phyloP scores from a whole-genome alignment of 2,888 invertebrate species.

The Eupithecia exiguata region DNA sequence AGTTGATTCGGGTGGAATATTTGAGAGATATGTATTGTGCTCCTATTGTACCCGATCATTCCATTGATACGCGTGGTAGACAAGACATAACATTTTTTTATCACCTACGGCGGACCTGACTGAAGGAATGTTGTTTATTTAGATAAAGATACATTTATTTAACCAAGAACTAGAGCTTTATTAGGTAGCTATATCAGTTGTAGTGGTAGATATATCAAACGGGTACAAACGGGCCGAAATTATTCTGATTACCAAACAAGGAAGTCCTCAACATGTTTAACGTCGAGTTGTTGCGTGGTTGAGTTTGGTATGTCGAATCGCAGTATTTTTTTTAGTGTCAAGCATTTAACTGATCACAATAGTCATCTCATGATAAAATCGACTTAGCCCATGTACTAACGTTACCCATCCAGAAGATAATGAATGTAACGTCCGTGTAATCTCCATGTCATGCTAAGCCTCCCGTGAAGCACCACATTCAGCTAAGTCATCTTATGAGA shows the following conservation, averaged over 20 bases:
- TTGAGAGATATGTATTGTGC: background rate
- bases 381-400: too few relatives aligned
- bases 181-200: too few relatives aligned
- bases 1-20: background rate
- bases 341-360: background rate
- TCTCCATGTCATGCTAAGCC: conserved; percentile 11
- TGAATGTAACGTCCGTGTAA: background rate
- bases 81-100: background rate
- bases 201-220: background rate
- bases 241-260: too few relatives aligned
- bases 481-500: conserved; percentile 46
- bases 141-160: background rate
- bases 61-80: background rate
- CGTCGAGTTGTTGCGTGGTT: too few relatives aligned
- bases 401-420: background rate
- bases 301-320: too few relatives aligned
- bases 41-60: background rate
- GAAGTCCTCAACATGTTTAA: too few relatives aligned
- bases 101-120: background rate
- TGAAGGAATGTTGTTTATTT: background rate
- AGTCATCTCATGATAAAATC: background rate
- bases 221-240: background rate
- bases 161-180: too few relatives aligned
- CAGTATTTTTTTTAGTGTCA: too few relatives aligned
- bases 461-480: conserved; percentile 37